phyloP scores from a whole-genome alignment of 2,113 vertebrate species.

The Callionymus lyra region DNA sequence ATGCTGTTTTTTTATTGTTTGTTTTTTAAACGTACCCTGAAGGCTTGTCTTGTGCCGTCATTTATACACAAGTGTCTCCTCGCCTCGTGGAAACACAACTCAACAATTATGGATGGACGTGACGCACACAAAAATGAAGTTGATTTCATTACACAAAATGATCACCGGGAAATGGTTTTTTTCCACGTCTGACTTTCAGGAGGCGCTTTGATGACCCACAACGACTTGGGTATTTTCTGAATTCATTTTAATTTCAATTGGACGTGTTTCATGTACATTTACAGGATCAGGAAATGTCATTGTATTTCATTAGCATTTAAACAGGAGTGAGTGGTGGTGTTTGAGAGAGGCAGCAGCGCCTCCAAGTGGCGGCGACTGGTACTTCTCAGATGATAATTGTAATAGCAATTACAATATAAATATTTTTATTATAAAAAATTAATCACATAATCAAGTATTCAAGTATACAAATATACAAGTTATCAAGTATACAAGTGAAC shows the following conservation, averaged over 20 bases:
- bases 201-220: constrained; percentile 33
- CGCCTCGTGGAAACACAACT: too few relatives aligned
- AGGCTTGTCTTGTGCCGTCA: constrained; percentile 10
- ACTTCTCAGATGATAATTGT: background rate
- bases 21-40: background rate
- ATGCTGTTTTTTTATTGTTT: too few relatives aligned
- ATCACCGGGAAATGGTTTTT: constrained; percentile 13
- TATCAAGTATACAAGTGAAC: too few relatives aligned
- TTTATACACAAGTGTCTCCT: too few relatives aligned
- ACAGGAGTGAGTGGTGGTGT: constrained; percentile 31
- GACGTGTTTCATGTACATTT: constrained; percentile 46
- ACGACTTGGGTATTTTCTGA: constrained; percentile 46
- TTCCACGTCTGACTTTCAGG: constrained; percentile 1
- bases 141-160: constrained; percentile 11
- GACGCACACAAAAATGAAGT: too few relatives aligned
- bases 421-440: too few relatives aligned
- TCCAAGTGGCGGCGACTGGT: constrained; percentile 17
- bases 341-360: constrained; percentile 32
- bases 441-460: too few relatives aligned
- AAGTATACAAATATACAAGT: too few relatives aligned
- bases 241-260: constrained; percentile 52
- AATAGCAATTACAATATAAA: too few relatives aligned
- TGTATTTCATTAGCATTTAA: constrained; percentile 64
- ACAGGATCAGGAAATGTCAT: constrained; percentile 59
- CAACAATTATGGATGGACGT: too few relatives aligned